Base-by-base conservation (phyloP, 2,888 invertebrate species). In the Anthophora plumipes region DNA sequence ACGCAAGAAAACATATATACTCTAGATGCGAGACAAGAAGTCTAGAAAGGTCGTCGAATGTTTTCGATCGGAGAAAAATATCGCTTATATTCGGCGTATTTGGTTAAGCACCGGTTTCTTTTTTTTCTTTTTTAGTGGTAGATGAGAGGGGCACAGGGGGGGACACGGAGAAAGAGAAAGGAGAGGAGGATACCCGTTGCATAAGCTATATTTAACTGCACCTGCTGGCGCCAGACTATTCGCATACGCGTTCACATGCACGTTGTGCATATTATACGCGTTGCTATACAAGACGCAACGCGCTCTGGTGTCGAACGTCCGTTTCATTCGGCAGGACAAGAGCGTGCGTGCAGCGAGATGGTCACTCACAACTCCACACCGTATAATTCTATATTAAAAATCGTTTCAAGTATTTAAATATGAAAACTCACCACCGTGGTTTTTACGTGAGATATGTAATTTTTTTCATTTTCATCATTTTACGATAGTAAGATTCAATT, bases 151-250 rank as follows among this genome's bases (percentile, higher is more conserved):
- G 48, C 0, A 25, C 39, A 22, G 31, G 55, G 37, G 31, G 55
- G 57, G n/a, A 37, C 37, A 17, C 48, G 41, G 25, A 25, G 39
- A 46, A 67, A 63, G 60, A 74, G 43, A 41, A 55, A 75, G 55
- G 22, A 52, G 55, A 54, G 46, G 48, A 84, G 77, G 67, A 85
- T 85, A 72, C 85, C 78, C 85, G 83, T 84, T 86, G 80, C 83
- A 82, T 71, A 83, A 81, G 81, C 80, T 87, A 86, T 85, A 86
- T 87, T 83, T 86, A 86, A 81, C 87, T 81, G 78, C 86, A 86
- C 86, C 86, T 86, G 86, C 86, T 87, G 87, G 86, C 87, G 86
- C 86, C 87, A 86, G 83, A 86, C 87, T 85, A 85, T 77, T 73
- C 84, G 79, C 71, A 77, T 54, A 76, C 73, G 76, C 76, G 48